These are phyloP conservation scores for Acrocephalus scirpaceus DNA, from an alignment of 2,797 vertebrate genomes.

Conservation along the genomic window DNA sequence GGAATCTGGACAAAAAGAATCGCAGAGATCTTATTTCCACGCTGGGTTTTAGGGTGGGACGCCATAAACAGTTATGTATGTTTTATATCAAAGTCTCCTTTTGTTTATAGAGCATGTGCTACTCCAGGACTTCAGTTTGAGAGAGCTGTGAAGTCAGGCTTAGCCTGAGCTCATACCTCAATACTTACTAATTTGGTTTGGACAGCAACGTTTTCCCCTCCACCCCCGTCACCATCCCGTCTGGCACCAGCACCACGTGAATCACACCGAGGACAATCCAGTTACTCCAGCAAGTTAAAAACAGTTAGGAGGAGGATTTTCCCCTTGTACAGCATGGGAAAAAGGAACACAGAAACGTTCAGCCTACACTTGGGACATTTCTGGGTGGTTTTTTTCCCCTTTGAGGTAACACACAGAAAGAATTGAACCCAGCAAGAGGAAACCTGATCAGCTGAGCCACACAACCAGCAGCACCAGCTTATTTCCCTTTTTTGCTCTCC, in stretches of 20 bases:
- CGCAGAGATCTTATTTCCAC: background rate
- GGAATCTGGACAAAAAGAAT: constrained; percentile 5
- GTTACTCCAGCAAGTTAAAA: background rate
- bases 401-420: background rate
- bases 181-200: constrained; percentile 24
- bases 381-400: background rate
- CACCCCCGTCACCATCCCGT: background rate
- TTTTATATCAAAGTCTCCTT: constrained; percentile 50
- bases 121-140: background rate
- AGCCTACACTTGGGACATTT: background rate
- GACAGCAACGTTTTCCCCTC: background rate
- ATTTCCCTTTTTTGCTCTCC: constrained; percentile 50
- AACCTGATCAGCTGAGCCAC: background rate
- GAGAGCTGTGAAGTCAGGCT: background rate
- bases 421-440: background rate
- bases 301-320: background rate
- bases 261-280: background rate
- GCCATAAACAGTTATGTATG: constrained; percentile 33
- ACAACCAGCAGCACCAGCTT: background rate
- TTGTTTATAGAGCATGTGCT: constrained; percentile 17
- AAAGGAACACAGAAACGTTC: background rate
- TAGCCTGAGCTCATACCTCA: constrained; percentile 23
- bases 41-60: background rate
- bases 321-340: background rate
- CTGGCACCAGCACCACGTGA: background rate